phyloP scores from a whole-genome alignment of 2,888 invertebrate genomes.

The Frankliniella intonsa region DNA sequence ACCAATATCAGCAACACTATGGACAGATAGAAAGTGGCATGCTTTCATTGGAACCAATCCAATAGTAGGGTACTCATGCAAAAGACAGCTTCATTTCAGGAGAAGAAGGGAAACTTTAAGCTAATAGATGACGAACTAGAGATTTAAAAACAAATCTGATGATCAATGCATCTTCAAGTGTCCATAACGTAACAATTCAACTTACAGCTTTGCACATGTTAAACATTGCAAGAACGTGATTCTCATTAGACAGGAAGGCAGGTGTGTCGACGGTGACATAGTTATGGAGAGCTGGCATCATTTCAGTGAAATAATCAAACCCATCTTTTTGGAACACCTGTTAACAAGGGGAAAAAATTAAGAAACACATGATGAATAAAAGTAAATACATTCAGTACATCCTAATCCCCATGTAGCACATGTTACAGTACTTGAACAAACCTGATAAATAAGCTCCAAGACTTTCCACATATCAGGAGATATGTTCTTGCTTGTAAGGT shows the following conservation, averaged over 20 bases:
- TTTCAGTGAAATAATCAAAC: conserved; percentile 92
- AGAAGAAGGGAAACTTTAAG: background rate
- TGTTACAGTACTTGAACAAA: conserved; percentile 41
- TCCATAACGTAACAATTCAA: conserved; percentile 33
- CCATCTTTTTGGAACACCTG: conserved; percentile 90
- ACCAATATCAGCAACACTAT: background rate
- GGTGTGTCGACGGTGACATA: conserved; percentile 94
- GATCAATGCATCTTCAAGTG: conserved; percentile 42
- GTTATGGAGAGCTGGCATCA: conserved; percentile 98
- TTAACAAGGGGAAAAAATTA: conserved; percentile 31
- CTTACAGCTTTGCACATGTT: conserved; percentile 89
- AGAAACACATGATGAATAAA: conserved; percentile 28
- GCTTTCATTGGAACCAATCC: conserved; percentile 29
- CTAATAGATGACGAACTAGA: background rate
- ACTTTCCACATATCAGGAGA: conserved; percentile 96
- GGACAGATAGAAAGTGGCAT: conserved; percentile 32
- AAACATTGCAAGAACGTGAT: conserved; percentile 83
- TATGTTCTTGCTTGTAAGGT: conserved; percentile 81
- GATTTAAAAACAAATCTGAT: background rate
- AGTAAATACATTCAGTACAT: background rate
- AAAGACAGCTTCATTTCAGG: background rate
- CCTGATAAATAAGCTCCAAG: conserved; percentile 75
- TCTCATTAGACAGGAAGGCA: conserved; percentile 86
- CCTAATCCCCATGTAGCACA: background rate
- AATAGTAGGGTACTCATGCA: background rate